Conservation (phyloP, 2,888 invertebrate genomes). For the Scaptomyza parva region DNA sequence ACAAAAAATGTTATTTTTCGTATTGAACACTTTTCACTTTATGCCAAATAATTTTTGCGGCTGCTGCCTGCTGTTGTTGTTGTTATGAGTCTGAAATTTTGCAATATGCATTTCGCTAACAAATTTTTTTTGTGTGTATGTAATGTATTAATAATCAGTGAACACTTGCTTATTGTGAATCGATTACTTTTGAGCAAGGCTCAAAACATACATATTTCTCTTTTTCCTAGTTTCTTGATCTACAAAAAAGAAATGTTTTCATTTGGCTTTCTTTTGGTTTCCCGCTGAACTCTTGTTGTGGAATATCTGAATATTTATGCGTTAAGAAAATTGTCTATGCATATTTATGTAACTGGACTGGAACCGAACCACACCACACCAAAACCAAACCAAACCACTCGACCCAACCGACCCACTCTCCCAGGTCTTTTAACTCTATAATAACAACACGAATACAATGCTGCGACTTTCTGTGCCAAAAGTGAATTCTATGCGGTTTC, state of each 20-base stretch:
- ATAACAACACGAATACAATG: conserved; percentile 27
- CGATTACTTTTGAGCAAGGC: conserved; percentile 11
- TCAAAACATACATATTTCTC: no score
- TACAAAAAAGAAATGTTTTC: no score
- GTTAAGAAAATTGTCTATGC: conserved; percentile 49
- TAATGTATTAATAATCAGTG: conserved; percentile 18
- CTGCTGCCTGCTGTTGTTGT: not conserved
- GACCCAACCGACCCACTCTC: not conserved
- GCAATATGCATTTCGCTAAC: conserved; percentile 23
- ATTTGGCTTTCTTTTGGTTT: no score
- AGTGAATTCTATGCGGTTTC: conserved; percentile 36
- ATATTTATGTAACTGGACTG: conserved; percentile 53
- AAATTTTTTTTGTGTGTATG: conserved; percentile 13
- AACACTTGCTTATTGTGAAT: conserved; percentile 19
- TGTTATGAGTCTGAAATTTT: conserved; percentile 28
- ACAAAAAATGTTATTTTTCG: conserved; percentile 15
- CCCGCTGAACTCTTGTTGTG: no score
- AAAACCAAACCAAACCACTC: not conserved
- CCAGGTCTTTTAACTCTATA: not conserved
- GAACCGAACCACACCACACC: conserved; percentile 12
- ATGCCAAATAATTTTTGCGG: conserved; percentile 29
- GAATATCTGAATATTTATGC: no score
- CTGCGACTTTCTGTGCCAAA: conserved; percentile 46
- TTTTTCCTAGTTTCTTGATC: no score
- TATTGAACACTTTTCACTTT: conserved; percentile 62